Percentiles rank a stretch among this genome's conserved stretches.
Conservation (phyloP, 2,888 invertebrate genomes). For the Melieria omissa region DNA sequence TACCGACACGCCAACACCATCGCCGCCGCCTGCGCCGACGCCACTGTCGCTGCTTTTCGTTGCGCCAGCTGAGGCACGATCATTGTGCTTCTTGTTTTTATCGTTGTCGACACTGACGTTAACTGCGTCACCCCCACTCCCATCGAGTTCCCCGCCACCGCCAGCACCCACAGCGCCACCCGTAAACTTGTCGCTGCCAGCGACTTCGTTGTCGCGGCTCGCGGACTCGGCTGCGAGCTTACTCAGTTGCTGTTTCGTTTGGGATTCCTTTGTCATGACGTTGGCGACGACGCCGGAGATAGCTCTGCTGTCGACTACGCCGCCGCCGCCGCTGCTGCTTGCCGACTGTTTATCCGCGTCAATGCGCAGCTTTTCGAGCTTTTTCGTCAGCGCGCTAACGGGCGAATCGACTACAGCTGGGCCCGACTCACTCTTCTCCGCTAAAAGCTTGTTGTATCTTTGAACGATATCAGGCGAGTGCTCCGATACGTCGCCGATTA, state of each 20-base stretch:
- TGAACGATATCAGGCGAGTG: slow-evolving; percentile 69
- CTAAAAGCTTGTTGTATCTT: slow-evolving; percentile 49
- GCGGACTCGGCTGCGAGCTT: slow-evolving; percentile 29
- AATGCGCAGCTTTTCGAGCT: slow-evolving; percentile 56
- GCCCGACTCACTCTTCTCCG: slow-evolving; percentile 30
- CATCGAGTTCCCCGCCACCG: slow-evolving; percentile 9
- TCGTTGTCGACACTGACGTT: slow-evolving; percentile 25
- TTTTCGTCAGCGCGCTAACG: slow-evolving; percentile 57
- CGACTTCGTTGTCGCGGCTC: slow-evolving; percentile 33
- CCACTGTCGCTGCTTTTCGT: slow-evolving; percentile 35
- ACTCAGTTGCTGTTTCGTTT: slow-evolving; percentile 41
- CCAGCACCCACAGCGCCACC: slow-evolving; percentile 16
- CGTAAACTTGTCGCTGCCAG: slow-evolving; percentile 12
- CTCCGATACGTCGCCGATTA: slow-evolving; percentile 44
- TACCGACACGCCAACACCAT: slow-evolving; percentile 42
- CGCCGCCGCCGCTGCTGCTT: slow-evolving; percentile 21
- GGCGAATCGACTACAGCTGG: slow-evolving; percentile 55
- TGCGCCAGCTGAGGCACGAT: slow-evolving; percentile 20
- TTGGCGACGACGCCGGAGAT: background rate
- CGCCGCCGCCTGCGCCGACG: slow-evolving; percentile 34
- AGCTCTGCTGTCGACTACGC: slow-evolving; percentile 6
- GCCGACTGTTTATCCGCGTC: slow-evolving; percentile 42
- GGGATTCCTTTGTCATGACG: slow-evolving; percentile 40
- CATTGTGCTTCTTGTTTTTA: slow-evolving; percentile 24
- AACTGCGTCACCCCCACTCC: slow-evolving; percentile 21